phyloP scores from a whole-genome alignment of 2,797 vertebrate genomes.

The Rhynchotus rufescens region DNA sequence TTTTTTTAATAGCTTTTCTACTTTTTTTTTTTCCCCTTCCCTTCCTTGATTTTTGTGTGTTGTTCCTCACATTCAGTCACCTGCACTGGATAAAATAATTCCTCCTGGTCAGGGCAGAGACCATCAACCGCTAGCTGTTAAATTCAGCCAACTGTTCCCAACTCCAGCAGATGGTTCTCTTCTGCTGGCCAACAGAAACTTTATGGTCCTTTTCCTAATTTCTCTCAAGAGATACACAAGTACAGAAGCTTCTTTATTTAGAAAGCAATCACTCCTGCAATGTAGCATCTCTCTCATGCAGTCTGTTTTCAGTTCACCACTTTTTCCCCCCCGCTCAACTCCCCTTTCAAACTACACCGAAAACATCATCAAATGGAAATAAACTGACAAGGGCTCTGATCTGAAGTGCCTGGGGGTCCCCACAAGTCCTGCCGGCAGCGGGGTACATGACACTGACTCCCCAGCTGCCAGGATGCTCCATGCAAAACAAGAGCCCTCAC shows the following conservation, averaged over 20 bases:
- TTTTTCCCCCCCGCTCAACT: not conserved
- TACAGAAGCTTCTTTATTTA: slow-evolving; percentile 30
- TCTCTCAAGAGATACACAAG: slow-evolving; percentile 26
- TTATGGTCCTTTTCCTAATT: slow-evolving; percentile 42
- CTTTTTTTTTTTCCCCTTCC: not conserved
- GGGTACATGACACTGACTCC: not conserved
- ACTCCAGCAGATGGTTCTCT: slow-evolving; percentile 60
- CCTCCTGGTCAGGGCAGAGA: not conserved
- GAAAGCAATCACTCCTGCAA: slow-evolving; percentile 35
- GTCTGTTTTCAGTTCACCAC: not conserved
- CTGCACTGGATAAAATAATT: slow-evolving; percentile 14
- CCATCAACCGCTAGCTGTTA: slow-evolving; percentile 43
- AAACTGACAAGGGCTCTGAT: not conserved
- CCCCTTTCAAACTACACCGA: not conserved
- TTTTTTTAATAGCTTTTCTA: not conserved
- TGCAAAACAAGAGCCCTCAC: not conserved
- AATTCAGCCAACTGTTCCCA: slow-evolving; percentile 12
- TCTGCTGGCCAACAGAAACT: slow-evolving; percentile 60
- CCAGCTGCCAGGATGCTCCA: not conserved
- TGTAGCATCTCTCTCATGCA: not conserved
- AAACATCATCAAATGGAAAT: not conserved
- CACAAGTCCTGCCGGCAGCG: not conserved
- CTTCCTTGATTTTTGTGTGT: not conserved
- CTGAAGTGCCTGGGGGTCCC: not conserved
- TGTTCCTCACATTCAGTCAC: slow-evolving; percentile 1